These are phyloP conservation scores for Apostichopus leukothele DNA, from an alignment of 53 echinoderm and acorn worm genomes.

Conservation along the genomic window DNA sequence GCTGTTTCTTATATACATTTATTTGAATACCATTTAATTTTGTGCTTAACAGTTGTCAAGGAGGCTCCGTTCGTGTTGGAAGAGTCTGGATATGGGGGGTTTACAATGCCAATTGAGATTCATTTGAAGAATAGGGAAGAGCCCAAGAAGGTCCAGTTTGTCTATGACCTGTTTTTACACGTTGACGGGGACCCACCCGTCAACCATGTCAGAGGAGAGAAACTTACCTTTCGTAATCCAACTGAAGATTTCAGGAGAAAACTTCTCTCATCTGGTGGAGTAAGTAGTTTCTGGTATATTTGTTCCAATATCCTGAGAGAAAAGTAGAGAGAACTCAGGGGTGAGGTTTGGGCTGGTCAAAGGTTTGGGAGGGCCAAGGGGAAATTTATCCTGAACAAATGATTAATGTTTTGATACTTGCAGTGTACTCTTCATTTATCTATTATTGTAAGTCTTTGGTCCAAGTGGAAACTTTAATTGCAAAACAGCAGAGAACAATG, in stretches of 20 bases:
- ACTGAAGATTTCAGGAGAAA: constrained; percentile 98
- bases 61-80: constrained; percentile 86
- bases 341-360: too few relatives aligned
- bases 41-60: constrained; percentile 64
- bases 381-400: too few relatives aligned
- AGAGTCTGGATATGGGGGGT: constrained; percentile 93
- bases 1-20: too few relatives aligned
- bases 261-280: constrained; percentile 91
- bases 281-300: constrained; percentile 52
- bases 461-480: too few relatives aligned
- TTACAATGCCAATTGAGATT: constrained; percentile 88
- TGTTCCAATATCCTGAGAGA: too few relatives aligned
- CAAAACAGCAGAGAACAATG: too few relatives aligned
- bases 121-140: constrained; percentile 96
- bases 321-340: too few relatives aligned
- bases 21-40: too few relatives aligned
- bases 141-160: constrained; percentile 93
- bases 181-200: constrained; percentile 83
- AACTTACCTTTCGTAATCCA: constrained; percentile 94
- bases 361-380: too few relatives aligned
- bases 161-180: constrained; percentile 93
- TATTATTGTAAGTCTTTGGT: too few relatives aligned
- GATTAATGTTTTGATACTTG: too few relatives aligned
- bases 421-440: too few relatives aligned
- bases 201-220: constrained; percentile 93